Conservation (phyloP, 2,797 vertebrate species). For the Mormyrops attenuatus region DNA sequence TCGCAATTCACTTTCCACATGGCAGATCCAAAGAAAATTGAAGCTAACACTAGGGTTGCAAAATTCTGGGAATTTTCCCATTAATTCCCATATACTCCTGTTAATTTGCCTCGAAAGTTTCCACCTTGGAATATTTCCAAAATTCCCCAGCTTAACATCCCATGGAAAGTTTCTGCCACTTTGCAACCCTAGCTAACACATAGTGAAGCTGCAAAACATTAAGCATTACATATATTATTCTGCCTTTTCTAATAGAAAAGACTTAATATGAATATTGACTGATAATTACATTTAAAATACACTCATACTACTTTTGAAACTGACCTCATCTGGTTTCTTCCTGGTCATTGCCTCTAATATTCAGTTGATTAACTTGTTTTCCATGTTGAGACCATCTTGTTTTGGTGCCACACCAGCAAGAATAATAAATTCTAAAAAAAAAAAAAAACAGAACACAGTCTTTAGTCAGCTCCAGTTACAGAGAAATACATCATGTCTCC, state of each 20-base stretch:
- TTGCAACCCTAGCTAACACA: not conserved
- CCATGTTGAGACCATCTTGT: conserved; percentile 1
- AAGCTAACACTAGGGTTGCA: not conserved
- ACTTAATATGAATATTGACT: not conserved
- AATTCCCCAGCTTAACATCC: not conserved
- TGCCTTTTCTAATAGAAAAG: not conserved
- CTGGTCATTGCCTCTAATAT: not conserved
- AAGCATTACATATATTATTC: not conserved
- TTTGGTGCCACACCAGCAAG: not conserved
- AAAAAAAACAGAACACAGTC: not conserved
- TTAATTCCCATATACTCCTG: not conserved
- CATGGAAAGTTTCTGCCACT: not conserved
- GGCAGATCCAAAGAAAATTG: not conserved
- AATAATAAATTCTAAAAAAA: not conserved
- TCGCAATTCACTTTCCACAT: not conserved
- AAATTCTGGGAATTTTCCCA: not conserved
- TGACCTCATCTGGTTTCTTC: conserved; percentile 14
- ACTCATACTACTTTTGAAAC: not conserved
- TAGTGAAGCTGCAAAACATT: not conserved
- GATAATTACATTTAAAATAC: not conserved
- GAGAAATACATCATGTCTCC: not conserved
- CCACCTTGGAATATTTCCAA: not conserved
- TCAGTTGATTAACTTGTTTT: not conserved
- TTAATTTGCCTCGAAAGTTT: not conserved
- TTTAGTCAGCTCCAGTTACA: not conserved